A percentile compares a stretch with the other conserved stretches of the same genome.
Evolutionary conservation across 1,140 invertebrate genomes (phyloP).

Genomic region (Eciton burchellii): DNA sequence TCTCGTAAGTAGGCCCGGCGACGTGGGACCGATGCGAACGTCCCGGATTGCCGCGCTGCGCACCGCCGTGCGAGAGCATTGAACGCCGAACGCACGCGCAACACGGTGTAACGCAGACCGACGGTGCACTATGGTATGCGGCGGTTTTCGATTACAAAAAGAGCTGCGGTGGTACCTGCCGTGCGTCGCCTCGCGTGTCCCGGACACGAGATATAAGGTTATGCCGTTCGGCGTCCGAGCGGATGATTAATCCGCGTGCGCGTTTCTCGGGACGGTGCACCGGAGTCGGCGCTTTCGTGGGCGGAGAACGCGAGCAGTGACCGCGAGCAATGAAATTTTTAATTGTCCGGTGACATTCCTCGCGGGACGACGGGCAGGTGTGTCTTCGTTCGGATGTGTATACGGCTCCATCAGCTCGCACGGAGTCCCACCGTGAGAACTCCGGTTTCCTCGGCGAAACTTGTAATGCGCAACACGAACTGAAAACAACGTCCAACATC

Average conservation of each 20-base stretch:
- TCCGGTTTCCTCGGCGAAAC: slow-evolving; percentile 44
- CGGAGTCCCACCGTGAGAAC: slow-evolving; percentile 6
- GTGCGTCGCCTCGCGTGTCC: slow-evolving; percentile 42
- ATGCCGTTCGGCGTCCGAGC: slow-evolving; percentile 35
- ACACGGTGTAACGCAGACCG: slow-evolving; percentile 54
- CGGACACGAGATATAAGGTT: slow-evolving; percentile 28
- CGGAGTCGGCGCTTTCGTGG: slow-evolving; percentile 8
- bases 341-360: slow-evolving; percentile 68
- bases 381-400: slow-evolving; percentile 20
- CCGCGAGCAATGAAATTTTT: slow-evolving; percentile 58
- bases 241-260: slow-evolving; percentile 15
- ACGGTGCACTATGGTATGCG: slow-evolving; percentile 64
- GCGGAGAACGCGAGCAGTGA: slow-evolving; percentile 61
- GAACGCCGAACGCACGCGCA: slow-evolving; percentile 51
- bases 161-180: slow-evolving; percentile 51
- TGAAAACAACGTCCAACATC: slow-evolving; percentile 26
- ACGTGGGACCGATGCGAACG: not conserved
- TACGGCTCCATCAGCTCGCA: slow-evolving; percentile 4
- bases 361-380: slow-evolving; percentile 55
- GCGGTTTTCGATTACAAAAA: slow-evolving; percentile 61
- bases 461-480: slow-evolving; percentile 7
- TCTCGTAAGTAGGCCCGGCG: no score
- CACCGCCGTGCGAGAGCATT: not conserved
- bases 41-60: slow-evolving; percentile 2
- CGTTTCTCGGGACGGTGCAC: not conserved